These are phyloP conservation scores for Ditylenchus weischeri DNA, from an alignment of 2,888 invertebrate genomes.

Conservation along the genomic window DNA sequence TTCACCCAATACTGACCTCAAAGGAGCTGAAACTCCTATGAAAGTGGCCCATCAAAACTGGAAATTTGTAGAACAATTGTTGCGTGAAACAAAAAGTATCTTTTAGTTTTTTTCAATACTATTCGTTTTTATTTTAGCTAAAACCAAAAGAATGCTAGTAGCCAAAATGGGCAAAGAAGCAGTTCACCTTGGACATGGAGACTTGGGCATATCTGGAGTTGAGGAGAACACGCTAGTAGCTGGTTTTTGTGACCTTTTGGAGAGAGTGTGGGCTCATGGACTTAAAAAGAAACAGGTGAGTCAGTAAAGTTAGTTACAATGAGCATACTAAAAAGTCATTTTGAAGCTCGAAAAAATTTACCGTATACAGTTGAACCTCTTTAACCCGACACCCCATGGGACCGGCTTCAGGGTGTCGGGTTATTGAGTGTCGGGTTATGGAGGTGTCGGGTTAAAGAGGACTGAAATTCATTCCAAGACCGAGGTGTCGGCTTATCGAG, in stretches of 20 bases:
- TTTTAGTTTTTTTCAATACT: neutral
- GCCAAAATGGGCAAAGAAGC: constrained; percentile 96
- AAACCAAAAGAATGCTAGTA: constrained; percentile 96
- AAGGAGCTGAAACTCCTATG: constrained; percentile 18
- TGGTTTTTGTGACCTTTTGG: constrained; percentile 91
- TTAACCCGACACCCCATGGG: too few species aligned
- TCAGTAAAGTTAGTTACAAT: too few species aligned
- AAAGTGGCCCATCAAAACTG: constrained; percentile 78
- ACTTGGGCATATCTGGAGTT: constrained; percentile 70
- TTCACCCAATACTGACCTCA: neutral
- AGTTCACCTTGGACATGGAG: constrained; percentile 82
- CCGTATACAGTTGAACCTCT: too few species aligned
- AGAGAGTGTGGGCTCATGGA: constrained; percentile 96
- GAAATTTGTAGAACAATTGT: constrained; percentile 92
- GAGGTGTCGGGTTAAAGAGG: too few species aligned
- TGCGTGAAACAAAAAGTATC: constrained; percentile 71
- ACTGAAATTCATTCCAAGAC: too few species aligned
- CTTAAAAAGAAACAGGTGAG: constrained; percentile 79
- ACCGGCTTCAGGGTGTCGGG: too few species aligned
- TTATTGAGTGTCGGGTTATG: too few species aligned
- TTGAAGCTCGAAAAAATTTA: too few species aligned
- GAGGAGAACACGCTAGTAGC: constrained; percentile 95
- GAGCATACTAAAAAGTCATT: too few species aligned
- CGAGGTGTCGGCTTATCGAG: too few species aligned
- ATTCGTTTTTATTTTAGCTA: constrained; percentile 36